Evolutionary conservation across 2,113 vertebrate genomes (phyloP), one percentile per base, ranked within the genome.

Genomic region (Callospermophilus lateralis): DNA sequence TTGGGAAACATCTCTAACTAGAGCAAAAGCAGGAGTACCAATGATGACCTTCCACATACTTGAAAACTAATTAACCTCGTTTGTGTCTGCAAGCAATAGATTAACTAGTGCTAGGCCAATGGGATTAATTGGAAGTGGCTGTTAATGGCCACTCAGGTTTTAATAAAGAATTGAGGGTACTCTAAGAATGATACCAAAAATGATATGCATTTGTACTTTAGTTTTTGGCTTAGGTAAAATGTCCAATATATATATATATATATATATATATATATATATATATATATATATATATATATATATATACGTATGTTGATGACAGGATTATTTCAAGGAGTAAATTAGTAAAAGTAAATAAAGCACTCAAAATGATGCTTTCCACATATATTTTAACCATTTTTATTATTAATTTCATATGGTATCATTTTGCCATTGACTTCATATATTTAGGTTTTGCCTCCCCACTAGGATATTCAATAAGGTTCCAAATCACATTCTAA

Each of bases 351-450:
- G 74, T 45, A 61, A 74, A 16, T 39, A 70, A 93, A 96, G 8
- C 30, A 79, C 51, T 34, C 6, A 68, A 30, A 85, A 17, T 12
- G 51, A 79, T 48, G 19, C 11, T 51, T 93, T 76, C 55, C 39
- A 55, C 0, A 37, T 63, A 51, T 42, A 39, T 68, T 42, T 37
- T 30, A 53, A 20, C 2, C 74, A 74, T 76, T 95, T 95, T 90
- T 67, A 92, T 42, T 24, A 39, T 58, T 95, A 74, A 93, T 93
- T 93, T 53, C 48, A 70, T 24, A 68, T n/a, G 39, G 68, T 8
- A 51, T 77, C 26, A 73, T 86, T 79, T 55, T 86, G 15, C 51
- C 48, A 61, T 72, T 72, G 76, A 84, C 17, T 73, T 86, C 19
- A 55, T 20, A 42, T 58, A 34, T 63, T 94, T 89, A 89, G 74